These are phyloP conservation scores for Furnarius figulus DNA, from an alignment of 2,113 vertebrate genomes.

Conservation along the genomic window DNA sequence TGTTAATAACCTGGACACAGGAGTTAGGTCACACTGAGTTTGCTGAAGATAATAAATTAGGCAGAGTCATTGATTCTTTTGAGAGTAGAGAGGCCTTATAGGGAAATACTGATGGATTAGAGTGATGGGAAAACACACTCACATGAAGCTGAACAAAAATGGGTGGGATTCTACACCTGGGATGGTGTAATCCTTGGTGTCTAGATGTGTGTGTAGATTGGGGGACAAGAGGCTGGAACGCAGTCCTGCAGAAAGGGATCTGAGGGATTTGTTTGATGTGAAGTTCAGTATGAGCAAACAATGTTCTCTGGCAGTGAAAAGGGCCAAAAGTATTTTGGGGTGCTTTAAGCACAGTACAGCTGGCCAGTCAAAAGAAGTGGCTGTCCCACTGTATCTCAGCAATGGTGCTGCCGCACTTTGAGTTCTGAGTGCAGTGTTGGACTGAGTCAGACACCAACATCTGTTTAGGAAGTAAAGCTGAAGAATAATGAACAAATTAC, in stretches of 20 bases:
- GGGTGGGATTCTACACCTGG: background rate
- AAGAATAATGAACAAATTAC: background rate
- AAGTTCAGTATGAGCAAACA: background rate
- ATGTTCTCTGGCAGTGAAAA: background rate
- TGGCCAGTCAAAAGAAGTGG: background rate
- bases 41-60: background rate
- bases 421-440: background rate
- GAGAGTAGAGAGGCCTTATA: background rate
- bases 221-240: background rate
- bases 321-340: background rate
- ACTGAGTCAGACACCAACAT: background rate
- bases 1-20: background rate
- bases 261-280: background rate
- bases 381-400: background rate
- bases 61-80: background rate
- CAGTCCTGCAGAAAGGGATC: background rate
- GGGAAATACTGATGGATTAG: background rate
- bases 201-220: background rate
- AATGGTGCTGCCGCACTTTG: background rate
- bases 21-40: background rate
- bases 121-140: background rate
- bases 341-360: background rate
- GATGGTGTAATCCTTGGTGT: background rate
- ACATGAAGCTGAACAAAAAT: background rate
- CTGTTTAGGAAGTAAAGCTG: background rate